These are phyloP conservation scores for Lerema accius DNA, from an alignment of 1,140 invertebrate genomes.

Conservation along the genomic window DNA sequence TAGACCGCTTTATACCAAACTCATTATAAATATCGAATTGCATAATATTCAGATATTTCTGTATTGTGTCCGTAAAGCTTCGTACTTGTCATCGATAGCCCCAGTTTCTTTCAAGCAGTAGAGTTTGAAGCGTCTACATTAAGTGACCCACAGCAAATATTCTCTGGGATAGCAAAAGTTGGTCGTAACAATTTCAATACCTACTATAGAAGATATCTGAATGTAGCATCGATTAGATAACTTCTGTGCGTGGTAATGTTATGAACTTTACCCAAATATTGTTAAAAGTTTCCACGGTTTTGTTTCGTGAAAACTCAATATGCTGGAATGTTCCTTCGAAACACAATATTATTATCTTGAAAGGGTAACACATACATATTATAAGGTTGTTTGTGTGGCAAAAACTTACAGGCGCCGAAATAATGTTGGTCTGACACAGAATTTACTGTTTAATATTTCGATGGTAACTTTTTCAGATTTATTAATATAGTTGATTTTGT, in stretches of 20 bases:
- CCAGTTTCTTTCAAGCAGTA: neutral
- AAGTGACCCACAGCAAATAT: constrained; percentile 22
- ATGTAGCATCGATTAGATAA: constrained; percentile 36
- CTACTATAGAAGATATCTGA: constrained; percentile 46
- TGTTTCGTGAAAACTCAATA: constrained; percentile 53
- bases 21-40: too few relatives aligned
- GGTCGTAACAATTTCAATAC: constrained; percentile 41
- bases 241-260: constrained; percentile 45
- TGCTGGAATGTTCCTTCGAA: constrained; percentile 37
- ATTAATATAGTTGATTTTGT: too few relatives aligned
- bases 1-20: too few relatives aligned
- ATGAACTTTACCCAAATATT: constrained; percentile 56
- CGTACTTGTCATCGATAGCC: neutral
- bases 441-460: neutral
- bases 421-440: neutral
- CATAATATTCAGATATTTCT: too few relatives aligned
- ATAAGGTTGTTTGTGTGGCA: neutral
- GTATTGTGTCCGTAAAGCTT: too few relatives aligned
- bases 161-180: constrained; percentile 40
- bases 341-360: constrained; percentile 41
- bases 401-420: neutral
- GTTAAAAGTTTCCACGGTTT: constrained; percentile 53
- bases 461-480: neutral
- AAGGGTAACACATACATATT: constrained; percentile 7
- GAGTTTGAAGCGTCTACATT: constrained; percentile 18